Conservation (phyloP, 2,113 vertebrate genomes). For the Struthio camelus region DNA sequence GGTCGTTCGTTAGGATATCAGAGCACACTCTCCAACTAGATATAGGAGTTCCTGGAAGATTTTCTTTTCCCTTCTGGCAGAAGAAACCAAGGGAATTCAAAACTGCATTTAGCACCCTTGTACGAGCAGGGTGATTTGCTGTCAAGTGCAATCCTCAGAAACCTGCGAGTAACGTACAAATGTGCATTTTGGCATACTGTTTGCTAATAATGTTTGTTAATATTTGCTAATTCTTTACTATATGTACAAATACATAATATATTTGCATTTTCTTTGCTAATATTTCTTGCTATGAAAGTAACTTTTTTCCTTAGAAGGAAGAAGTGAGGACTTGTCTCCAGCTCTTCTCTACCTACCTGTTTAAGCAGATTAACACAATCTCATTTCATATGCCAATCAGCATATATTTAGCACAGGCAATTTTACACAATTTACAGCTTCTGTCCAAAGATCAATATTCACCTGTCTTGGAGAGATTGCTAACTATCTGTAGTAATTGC, state of each 20-base stretch:
- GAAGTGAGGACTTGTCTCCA: neutral
- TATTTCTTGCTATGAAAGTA: neutral
- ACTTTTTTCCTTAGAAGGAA: neutral
- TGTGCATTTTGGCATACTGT: neutral
- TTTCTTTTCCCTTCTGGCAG: neutral
- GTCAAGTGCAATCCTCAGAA: neutral
- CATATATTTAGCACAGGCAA: slow-evolving; percentile 5
- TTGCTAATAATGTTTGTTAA: neutral
- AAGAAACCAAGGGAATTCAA: neutral
- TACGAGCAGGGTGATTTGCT: neutral
- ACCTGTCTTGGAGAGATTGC: neutral
- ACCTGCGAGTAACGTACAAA: neutral
- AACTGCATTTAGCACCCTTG: neutral
- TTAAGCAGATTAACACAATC: slow-evolving; percentile 12
- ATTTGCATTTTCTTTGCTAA: neutral
- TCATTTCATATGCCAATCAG: slow-evolving; percentile 11
- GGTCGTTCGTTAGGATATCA: neutral
- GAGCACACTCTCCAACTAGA: neutral
- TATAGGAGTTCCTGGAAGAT: neutral
- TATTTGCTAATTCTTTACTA: neutral
- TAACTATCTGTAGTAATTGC: neutral
- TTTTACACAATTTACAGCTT: slow-evolving; percentile 44
- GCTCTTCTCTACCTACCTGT: neutral
- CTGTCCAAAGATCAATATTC: slow-evolving; percentile 15
- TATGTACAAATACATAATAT: neutral